A percentile compares a stretch with the other conserved stretches of the same genome.
Evolutionary conservation across 2,888 invertebrate species (phyloP).

Genomic region (Nymphalis polychloros): DNA sequence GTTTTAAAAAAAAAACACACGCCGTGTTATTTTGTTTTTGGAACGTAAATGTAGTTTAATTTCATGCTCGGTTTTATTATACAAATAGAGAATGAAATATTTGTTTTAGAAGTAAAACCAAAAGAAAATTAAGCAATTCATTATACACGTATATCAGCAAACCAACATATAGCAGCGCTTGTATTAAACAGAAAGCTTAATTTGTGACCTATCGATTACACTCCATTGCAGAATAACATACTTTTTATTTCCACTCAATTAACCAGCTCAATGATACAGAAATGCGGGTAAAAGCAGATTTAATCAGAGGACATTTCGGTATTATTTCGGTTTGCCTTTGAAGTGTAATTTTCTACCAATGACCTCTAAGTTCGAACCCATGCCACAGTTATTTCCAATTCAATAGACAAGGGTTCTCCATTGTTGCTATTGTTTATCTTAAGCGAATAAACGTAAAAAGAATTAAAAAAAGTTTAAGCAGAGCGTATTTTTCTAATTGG

Average conservation of each 20-base stretch:
- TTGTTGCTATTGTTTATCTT: conserved; percentile 12
- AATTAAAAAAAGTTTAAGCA: background rate
- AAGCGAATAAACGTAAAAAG: background rate
- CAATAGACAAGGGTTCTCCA: conserved; percentile 39
- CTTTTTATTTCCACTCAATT: conserved; percentile 35
- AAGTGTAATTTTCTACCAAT: conserved; percentile 35
- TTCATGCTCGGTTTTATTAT: too few species aligned
- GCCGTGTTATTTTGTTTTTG: too few species aligned
- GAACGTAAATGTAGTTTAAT: too few species aligned
- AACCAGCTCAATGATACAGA: conserved; percentile 32
- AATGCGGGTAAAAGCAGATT: conserved; percentile 35
- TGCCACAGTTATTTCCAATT: conserved; percentile 53
- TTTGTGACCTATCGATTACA: background rate
- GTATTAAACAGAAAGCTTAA: conserved; percentile 1
- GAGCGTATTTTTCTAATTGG: background rate
- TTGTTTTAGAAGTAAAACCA: too few species aligned
- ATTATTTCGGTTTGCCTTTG: conserved; percentile 33
- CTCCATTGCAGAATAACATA: conserved; percentile 12
- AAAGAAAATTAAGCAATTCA: background rate
- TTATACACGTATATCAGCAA: background rate
- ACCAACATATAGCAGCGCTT: background rate
- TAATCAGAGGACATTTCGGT: conserved; percentile 40
- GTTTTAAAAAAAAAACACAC: too few species aligned
- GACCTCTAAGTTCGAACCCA: conserved; percentile 46
- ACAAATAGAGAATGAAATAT: too few species aligned